phyloP scores from a whole-genome alignment of 2,888 invertebrate species.

The Protonemura montana region DNA sequence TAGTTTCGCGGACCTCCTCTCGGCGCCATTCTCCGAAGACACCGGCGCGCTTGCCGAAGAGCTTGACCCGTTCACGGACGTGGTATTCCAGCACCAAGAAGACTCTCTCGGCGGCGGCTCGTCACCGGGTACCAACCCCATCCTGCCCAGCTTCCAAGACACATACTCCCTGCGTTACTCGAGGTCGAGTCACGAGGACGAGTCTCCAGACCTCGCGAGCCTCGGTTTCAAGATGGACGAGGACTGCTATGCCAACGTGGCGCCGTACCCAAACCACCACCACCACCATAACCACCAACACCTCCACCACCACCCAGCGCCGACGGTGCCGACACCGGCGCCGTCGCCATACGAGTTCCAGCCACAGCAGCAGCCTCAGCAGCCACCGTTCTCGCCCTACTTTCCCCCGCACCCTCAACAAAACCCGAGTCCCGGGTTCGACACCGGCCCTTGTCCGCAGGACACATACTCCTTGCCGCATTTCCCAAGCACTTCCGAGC shows the following conservation, averaged over 20 bases:
- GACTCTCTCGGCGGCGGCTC: conserved; percentile 47
- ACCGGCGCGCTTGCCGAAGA: conserved; percentile 75
- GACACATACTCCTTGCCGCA: conserved; percentile 76
- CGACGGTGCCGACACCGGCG: conserved; percentile 62
- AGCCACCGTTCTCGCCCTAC: conserved; percentile 53
- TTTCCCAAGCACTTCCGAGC: conserved; percentile 72
- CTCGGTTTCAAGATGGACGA: conserved; percentile 86
- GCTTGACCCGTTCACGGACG: conserved; percentile 77
- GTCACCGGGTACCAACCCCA: conserved; percentile 65
- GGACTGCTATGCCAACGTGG: conserved; percentile 73
- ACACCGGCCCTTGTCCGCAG: conserved; percentile 61
- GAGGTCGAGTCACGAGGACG: conserved; percentile 41
- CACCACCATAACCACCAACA: conserved; percentile 51
- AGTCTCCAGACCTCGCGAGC: conserved; percentile 42
- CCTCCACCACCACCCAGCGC: conserved; percentile 60
- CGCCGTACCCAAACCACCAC: conserved; percentile 54
- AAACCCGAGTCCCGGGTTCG: conserved; percentile 55
- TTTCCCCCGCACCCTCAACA: conserved; percentile 63
- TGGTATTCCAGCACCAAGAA: conserved; percentile 60
- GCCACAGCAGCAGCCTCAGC: conserved; percentile 65
- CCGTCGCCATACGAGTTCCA: conserved; percentile 68
- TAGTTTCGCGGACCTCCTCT: conserved; percentile 80
- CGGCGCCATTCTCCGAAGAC: conserved; percentile 77
- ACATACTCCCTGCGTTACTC: conserved; percentile 76
- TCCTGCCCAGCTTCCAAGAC: conserved; percentile 85